Base-by-base conservation (phyloP, 2,888 invertebrate species). In the Ochropacha duplaris region DNA sequence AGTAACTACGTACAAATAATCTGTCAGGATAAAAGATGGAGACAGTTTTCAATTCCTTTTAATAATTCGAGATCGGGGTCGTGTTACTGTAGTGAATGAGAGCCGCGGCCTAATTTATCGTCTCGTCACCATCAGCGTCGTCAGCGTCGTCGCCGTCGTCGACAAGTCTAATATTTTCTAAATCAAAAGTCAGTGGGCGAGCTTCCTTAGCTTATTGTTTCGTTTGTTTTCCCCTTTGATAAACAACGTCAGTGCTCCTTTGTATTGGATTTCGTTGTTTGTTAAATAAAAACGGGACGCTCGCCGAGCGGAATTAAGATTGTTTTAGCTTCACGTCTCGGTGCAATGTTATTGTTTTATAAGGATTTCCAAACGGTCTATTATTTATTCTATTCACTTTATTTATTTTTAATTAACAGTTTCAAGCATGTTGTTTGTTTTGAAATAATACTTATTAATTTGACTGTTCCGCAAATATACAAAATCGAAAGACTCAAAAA, bases 161-260 rank as follows among this genome's bases (percentile, higher is more conserved):
- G 55, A 57, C 49, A 60, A 57, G 57, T 55, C 60, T 69, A 60
- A 58, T 55, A 62, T 71, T 68, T 68, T 68, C 66, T 63, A 66
- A 76, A 74, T 72, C 69, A 74, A 67, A 76, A 74, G 66, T 69
- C 66, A 64, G 58, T 66, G 66, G 62, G 61, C 68, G 66, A 69
- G 73, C 70, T 70, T 66, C 70, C 72, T 69, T 70, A 71, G 71
- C 76, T 83, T 81, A 81, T 81, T 78, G 72, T 77, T 75, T 76
- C 64, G 71, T 76, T 74, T 76, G 44, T 44, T 74, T 81, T 79
- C 76, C 79, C 76, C 74, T 78, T 79, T 81, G 74, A 78, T 80
- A 82, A 86, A 84, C 81, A 84, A 80, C 77, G 71, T 70, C 70
- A 74, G 68, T 74, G 76, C 76, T 82, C 80, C 84, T 85, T 87